Base-by-base conservation (phyloP, 2,888 invertebrate genomes). In the Mayetiola destructor region DNA sequence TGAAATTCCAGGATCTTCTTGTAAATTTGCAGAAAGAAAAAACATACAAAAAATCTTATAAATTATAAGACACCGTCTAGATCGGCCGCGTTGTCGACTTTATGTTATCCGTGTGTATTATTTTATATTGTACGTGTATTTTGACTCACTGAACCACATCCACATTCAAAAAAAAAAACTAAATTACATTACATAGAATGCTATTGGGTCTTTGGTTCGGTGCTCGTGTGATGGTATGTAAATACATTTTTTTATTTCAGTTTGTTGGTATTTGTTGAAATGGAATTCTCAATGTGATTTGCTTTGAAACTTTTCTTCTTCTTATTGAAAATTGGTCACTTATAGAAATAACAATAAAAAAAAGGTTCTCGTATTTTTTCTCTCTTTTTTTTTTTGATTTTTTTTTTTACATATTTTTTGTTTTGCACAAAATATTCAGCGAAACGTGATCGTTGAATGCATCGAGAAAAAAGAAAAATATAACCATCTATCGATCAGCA, bases 261-360 rank as follows among this genome's bases (percentile, higher is more conserved):
- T 36, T 36, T 36, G 12, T 5, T 36, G 5, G 12, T 36, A n/a
- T 36, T 5, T 36, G 5, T 36, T 36, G 23, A 27, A n/a, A 27
- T 48, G 27, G 48, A 48, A 48, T 48, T 27, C 27, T 48, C 48
- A 48, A 48, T 48, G 48, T 48, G 48, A 48, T 48, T 48, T n/a
- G n/a, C n/a, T 36, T 48, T 48, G 48, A 27, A 48, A 48, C 48
- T 48, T 27, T 48, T 27, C 27, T 48, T 27, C 48, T 48, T 23
- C 27, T 23, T 42, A n/a, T n/a, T n/a, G n/a, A n/a, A n/a, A n/a
- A n/a, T n/a, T n/a, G n/a, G n/a, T n/a, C n/a, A n/a, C n/a, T n/a
- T n/a, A n/a, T n/a, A n/a, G n/a, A n/a, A n/a, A n/a, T 32, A 6
- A 36, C n/a, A 36, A 36, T 3, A 36, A 36, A 36, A 36, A 36